Evolutionary conservation across 1,140 invertebrate genomes (phyloP), one percentile per base, ranked within the genome.

Genomic region (Caenorhabditis inopinata): DNA sequence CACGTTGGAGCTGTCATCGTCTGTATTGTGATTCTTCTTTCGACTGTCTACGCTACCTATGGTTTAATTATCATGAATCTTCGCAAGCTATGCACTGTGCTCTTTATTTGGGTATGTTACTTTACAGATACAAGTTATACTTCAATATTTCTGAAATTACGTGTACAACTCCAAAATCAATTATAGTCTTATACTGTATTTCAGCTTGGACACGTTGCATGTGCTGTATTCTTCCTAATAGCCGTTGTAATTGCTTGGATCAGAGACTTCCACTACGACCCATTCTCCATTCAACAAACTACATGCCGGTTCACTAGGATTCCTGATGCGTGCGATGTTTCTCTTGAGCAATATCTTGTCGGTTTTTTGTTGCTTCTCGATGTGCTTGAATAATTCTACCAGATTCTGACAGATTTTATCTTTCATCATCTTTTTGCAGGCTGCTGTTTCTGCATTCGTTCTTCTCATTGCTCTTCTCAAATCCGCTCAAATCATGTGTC

Each of bases 251-350:
- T 68, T 11, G 58, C 58, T 1, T 42, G 29, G 58, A 21, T 68
- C 18, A n/a, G n/a, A 9, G n/a, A 68, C 32, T 68, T 68, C 58
- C 35, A 68, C 58, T 68, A 38, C n/a, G 58, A 68, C 21, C 58
- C 58, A 18, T 38, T 68, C 32, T 68, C 58, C n/a, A 68, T 68
- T 25, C 58, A 68, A 68, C 58, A 68, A 21, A 18, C 58, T 9
- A 68, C 58, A 12, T 68, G 58, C 32, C 58, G n/a, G 21, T 68
- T 38, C 58, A 68, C 58, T n/a, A 29, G 58, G 3, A 68, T 68
- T 68, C 58, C 58, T 6, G 32, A 68, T 38, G 58, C 58, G 0
- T 68, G 58, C 27, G 58, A 38, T 25, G 58, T 68, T 3, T 38
- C 58, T 38, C n/a, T 68, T 3, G n/a, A 38, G 11, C 58, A 68